Base-by-base conservation (phyloP, 2,113 vertebrate genomes). In the Callithrix jacchus region DNA sequence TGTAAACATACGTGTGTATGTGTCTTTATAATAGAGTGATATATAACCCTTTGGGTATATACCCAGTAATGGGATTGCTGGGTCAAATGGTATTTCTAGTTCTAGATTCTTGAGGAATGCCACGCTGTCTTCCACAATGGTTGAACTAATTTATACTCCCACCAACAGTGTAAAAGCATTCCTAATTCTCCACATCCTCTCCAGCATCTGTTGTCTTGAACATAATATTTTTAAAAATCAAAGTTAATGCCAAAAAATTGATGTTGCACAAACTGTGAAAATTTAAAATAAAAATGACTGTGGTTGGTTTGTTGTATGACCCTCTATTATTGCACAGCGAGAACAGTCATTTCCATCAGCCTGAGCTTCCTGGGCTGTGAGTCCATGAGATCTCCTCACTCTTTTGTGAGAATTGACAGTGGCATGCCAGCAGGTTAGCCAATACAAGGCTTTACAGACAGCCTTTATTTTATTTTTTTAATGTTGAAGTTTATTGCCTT, bases 341-440 rank as follows among this genome's bases (percentile, higher is more conserved):
- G n/a, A 77, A 8, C 6, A 0, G 27, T 79, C 8, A 11, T 61
- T 45, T 68, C 37, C 56, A 64, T 54, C 32, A 47, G 10, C 21
- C 5, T 47, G 8, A 11, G 25, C 16, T 49, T 89, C 79, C 37
- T 27, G 25, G 68, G 30, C 6, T 32, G 1, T 16, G 30, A 76
- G 47, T 9, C 3, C 47, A 52, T n/a, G 32, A 21, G 18, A 25
- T 32, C 54, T 5, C 5, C 0, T 3, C 3, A 5, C 30, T 3
- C 7, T 25, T 56, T 56, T 20, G 25, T 20, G 25, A 66, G 35
- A 8, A 14, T 11, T 56, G 18, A 66, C 20, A 30, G 23, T 21
- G 66, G 21, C 30, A 21, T 45, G 61, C 8, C 6, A 2, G 68
- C 8, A n/a, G 35, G 35, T 61, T 14, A 35, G 89, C 23, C 32